A percentile compares a stretch with the other conserved stretches of the same genome.
Evolutionary conservation across 2,113 vertebrate genomes (phyloP).

Genomic region (Petromus typicus): DNA sequence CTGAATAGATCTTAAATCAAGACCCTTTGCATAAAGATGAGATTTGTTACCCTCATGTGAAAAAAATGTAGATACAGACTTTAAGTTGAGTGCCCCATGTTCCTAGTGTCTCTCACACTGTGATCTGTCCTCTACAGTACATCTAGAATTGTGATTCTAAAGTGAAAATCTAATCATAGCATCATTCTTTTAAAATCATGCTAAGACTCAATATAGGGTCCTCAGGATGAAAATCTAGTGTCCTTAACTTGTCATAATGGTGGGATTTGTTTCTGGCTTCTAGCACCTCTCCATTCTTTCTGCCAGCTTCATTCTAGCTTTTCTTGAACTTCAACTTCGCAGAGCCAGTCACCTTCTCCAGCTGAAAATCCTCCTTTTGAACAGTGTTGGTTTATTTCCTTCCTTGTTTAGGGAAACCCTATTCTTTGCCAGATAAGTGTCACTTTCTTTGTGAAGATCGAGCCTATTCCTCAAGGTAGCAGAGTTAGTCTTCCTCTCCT

Average conservation of each 20-base stretch:
- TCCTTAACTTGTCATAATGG: background rate
- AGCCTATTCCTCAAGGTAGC: background rate
- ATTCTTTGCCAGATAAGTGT: background rate
- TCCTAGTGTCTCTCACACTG: background rate
- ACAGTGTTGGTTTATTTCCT: background rate
- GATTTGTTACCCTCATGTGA: background rate
- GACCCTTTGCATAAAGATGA: background rate
- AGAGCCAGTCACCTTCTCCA: background rate
- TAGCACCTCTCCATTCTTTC: background rate
- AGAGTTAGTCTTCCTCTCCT: background rate
- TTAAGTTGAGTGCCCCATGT: background rate
- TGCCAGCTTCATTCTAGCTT: background rate
- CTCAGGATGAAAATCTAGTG: background rate
- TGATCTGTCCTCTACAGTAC: background rate
- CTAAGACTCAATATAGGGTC: too few relatives aligned
- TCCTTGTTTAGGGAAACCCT: background rate
- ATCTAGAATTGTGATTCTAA: background rate
- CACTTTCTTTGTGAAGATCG: background rate
- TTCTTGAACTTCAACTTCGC: background rate
- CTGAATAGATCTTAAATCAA: background rate
- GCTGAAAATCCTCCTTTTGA: background rate
- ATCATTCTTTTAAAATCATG: background rate
- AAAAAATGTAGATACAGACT: background rate
- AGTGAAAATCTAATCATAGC: background rate
- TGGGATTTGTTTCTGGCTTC: background rate